phyloP scores from a whole-genome alignment of 1,140 invertebrate species.

The Zaprionus inermis region DNA sequence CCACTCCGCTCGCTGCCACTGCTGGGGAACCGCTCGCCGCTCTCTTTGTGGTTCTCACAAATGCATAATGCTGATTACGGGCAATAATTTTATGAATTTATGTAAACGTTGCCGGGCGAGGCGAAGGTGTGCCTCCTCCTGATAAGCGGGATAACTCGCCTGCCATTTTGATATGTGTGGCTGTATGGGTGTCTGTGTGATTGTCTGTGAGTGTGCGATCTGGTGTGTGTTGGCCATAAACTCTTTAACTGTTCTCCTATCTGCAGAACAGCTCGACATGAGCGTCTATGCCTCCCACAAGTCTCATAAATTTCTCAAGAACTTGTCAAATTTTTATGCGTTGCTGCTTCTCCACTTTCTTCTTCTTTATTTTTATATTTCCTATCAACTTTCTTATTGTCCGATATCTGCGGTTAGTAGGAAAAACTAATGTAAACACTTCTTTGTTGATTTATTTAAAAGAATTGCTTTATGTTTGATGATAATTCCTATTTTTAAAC shows the following conservation, averaged over 20 bases:
- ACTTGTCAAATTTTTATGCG: constrained; percentile 42
- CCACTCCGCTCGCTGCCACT: neutral
- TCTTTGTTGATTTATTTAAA: no score
- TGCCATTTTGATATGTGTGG: neutral
- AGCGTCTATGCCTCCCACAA: constrained; percentile 52
- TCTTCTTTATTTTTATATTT: constrained; percentile 1
- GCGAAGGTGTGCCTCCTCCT: constrained; percentile 45
- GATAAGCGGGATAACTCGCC: constrained; percentile 49
- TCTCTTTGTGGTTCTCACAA: constrained; percentile 77
- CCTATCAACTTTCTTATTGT: neutral
- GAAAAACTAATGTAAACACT: no score
- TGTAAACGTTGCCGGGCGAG: constrained; percentile 62
- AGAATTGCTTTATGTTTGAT: no score
- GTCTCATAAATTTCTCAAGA: constrained; percentile 55
- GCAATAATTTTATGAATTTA: constrained; percentile 84
- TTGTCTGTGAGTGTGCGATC: neutral
- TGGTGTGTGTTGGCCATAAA: constrained; percentile 30
- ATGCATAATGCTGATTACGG: constrained; percentile 84
- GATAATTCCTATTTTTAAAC: no score
- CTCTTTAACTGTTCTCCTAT: constrained; percentile 46
- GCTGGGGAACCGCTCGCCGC: neutral
- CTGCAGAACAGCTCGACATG: constrained; percentile 21
- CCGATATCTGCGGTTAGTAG: neutral
- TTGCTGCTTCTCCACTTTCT: neutral
- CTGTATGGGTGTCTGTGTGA: constrained; percentile 6